A percentile compares a stretch with the other conserved stretches of the same genome.
phyloP scores from a whole-genome alignment of 1,140 invertebrate species.

The Philopotamus ludificatus region DNA sequence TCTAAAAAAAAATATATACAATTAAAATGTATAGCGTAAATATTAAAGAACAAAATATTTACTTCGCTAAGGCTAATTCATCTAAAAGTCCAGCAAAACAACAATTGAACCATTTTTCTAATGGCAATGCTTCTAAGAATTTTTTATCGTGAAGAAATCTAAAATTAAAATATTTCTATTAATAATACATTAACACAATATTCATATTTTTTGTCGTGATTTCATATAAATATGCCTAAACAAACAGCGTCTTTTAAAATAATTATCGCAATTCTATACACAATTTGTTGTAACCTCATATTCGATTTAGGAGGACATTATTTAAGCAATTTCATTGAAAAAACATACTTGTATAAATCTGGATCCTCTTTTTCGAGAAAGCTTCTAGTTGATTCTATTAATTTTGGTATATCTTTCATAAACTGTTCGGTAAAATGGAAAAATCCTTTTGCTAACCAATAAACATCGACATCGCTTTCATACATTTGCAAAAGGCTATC shows the following conservation, averaged over 20 bases:
- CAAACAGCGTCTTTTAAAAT: too few species aligned
- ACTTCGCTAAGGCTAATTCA: slow-evolving; percentile 75
- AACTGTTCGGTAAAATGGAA: slow-evolving; percentile 66
- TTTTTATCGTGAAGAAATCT: slow-evolving; percentile 60
- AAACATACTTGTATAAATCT: slow-evolving; percentile 60
- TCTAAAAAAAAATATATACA: slow-evolving; percentile 54
- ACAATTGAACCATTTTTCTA: slow-evolving; percentile 74
- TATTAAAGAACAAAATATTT: slow-evolving; percentile 42
- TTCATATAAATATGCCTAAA: too few species aligned
- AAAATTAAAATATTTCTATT: too few species aligned
- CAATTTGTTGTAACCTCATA: too few species aligned
- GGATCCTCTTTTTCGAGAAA: slow-evolving; percentile 72
- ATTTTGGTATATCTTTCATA: slow-evolving; percentile 61
- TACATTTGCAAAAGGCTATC: slow-evolving; percentile 68
- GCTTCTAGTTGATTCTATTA: slow-evolving; percentile 64
- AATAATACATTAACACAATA: too few species aligned
- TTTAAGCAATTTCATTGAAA: background rate
- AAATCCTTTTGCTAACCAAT: slow-evolving; percentile 75
- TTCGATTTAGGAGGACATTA: background rate
- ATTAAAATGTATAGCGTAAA: slow-evolving; percentile 1
- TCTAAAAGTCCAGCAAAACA: slow-evolving; percentile 79
- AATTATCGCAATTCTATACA: too few species aligned
- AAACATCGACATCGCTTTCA: slow-evolving; percentile 71
- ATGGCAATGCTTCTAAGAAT: slow-evolving; percentile 60
- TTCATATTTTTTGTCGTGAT: slow-evolving; percentile 1